phyloP scores from a whole-genome alignment of 2,888 invertebrate genomes.

The Drosophila aldrichi region DNA sequence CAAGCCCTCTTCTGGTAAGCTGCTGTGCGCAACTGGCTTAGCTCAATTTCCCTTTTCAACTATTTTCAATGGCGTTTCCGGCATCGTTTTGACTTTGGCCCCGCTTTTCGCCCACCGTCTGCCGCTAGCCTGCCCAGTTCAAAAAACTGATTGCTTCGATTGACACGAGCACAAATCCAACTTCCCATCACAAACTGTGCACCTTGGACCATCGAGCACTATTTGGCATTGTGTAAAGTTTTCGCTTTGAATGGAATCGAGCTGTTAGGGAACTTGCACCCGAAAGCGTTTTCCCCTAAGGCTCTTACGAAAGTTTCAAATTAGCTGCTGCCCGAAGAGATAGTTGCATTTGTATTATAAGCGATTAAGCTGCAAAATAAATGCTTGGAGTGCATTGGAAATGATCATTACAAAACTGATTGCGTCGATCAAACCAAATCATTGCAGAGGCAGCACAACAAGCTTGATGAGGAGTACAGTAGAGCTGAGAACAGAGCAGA shows the following conservation, averaged over 20 bases:
- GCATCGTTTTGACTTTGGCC: slow-evolving; percentile 63
- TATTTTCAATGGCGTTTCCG: slow-evolving; percentile 79
- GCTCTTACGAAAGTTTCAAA: slow-evolving; percentile 34
- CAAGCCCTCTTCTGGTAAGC: slow-evolving; percentile 43
- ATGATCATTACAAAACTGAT: background rate
- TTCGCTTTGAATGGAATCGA: slow-evolving; percentile 15
- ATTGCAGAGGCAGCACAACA: too few species aligned
- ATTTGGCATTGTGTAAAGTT: slow-evolving; percentile 48
- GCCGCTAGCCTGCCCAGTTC: slow-evolving; percentile 31
- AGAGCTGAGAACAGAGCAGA: too few species aligned
- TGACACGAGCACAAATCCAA: slow-evolving; percentile 44
- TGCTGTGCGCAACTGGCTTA: slow-evolving; percentile 70
- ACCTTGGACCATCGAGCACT: background rate
- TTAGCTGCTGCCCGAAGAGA: slow-evolving; percentile 32
- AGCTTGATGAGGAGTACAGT: too few species aligned
- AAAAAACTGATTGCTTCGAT: slow-evolving; percentile 60
- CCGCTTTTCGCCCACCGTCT: slow-evolving; percentile 17
- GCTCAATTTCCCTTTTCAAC: slow-evolving; percentile 78
- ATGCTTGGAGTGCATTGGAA: background rate
- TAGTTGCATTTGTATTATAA: background rate
- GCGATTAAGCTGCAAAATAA: background rate
- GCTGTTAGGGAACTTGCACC: slow-evolving; percentile 1
- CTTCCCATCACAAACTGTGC: background rate
- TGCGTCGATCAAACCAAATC: too few species aligned
- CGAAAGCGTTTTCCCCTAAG: background rate